Base-by-base conservation (phyloP, 2,797 vertebrate genomes). In the Staurois parvus region DNA sequence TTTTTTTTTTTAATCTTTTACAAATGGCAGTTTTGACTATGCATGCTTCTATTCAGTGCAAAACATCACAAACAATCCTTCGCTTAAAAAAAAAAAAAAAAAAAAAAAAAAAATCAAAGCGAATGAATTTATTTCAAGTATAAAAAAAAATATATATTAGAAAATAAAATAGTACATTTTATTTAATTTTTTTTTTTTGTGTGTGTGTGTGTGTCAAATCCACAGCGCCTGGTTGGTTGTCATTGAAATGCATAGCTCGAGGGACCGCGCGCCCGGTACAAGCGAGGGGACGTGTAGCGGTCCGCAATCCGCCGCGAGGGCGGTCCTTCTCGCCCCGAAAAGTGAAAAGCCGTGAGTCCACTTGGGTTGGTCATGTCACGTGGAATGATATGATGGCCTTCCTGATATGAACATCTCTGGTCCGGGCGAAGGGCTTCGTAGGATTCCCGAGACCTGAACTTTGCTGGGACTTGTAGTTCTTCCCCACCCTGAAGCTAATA, bases 71-170 rank as follows among this genome's bases (percentile, higher is more conserved):
- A 98, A 93, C 95, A 97, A 98, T 97, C 97, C 95, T 97, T 97
- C 97, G 96, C 98, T 98, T 96, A 52, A 24, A 68, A 67, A 52
- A 77, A 48, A 64, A 76, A 96, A 96, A 96, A 98, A 96, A 96
- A 56, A 96, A 96, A 96, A 97, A 96, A 97, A 95, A 12, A 15
- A 45, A 37, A 37, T 8, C 11, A 94, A 97, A 98, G 97, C 97
- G 97, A 98, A 98, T 95, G 96, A 98, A 97, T 96, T 97, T 96
- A 96, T 97, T 99, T 99, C 98, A 99, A 99, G 98, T 99, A 99
- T 98, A 97, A 96, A 97, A 95, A 97, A 95, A 97, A 96, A 97
- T 97, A 95, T 95, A 87, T 87, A 97, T 87, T 99, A 99, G 97
- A 98, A 99, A 98, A 99, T 99, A 98, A 96, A 96, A 97, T 95